Base-by-base conservation (phyloP, 2,113 vertebrate species). In the Cryptoleucopteryx plumbea region DNA sequence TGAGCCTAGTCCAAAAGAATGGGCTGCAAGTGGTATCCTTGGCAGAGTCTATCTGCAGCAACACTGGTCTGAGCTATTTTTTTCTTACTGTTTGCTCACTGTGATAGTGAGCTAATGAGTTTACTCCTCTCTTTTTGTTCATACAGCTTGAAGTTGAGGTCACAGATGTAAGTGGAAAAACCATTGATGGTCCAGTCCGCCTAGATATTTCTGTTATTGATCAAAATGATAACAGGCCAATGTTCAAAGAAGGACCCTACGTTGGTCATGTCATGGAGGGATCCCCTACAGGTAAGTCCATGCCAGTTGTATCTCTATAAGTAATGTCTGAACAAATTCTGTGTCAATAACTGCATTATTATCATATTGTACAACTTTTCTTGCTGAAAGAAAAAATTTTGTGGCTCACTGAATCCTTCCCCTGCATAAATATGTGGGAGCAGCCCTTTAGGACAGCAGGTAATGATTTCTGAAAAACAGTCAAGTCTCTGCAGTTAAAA, bases 151-250 rank as follows among this genome's bases (percentile, higher is more conserved):
- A 99, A 61, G 99, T 99, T 22, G 99, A 99, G 74, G 98, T 99
- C 32, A 98, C 97, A 11, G 99, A 99, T 73, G 85, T 96, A 29
- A 98, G 67, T 7, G 99, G 99, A 34, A 99, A 98, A 65, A 96
- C 98, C 16, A 88, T 99, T 0, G 99, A 99, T 31, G 99, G 98
- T 3, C 99, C 99, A 0, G 98, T 98, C 13, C 96, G 96, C 20
- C 96, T 99, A 47, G 97, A 98, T 43, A 96, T 99, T 91, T 96
- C 95, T 4, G 98, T 99, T 83, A 99, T 99, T 20, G 99, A 99
- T 96, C 99, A 99, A 93, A 99, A 99, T 47, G 99, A 99, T 97
- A 99, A 99, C 97, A 98, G 99, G 50, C 99, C 99, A 1, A 98
- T 99, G 97, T 99, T 99, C 95, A 99, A 97, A 78, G 99, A 99